Conservation (phyloP, 2,797 vertebrate genomes). For the Anniella stebbinsi region DNA sequence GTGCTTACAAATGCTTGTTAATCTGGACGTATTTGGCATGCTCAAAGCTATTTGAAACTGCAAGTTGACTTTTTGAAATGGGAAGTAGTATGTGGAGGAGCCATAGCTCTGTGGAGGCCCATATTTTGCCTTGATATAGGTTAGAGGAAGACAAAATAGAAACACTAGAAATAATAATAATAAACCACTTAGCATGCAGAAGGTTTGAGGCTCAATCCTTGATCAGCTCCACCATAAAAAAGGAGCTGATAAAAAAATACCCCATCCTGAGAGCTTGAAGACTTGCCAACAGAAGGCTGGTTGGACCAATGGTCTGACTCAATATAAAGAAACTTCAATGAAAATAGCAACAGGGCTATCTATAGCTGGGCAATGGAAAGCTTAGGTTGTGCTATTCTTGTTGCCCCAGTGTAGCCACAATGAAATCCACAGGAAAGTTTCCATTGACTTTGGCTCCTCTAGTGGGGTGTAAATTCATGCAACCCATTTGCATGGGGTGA, state of each 20-base stretch:
- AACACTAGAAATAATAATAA: not conserved
- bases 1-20: not conserved
- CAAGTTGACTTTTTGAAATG: not conserved
- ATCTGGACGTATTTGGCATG: not conserved
- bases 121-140: not conserved
- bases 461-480: not conserved
- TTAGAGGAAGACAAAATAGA: not conserved
- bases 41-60: not conserved
- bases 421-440: not conserved
- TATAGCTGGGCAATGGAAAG: not conserved
- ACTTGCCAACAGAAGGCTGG: not conserved
- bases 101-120: not conserved
- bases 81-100: not conserved
- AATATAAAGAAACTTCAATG: not conserved
- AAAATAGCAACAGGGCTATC: not conserved
- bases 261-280: not conserved
- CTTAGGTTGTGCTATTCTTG: not conserved
- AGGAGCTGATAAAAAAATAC: not conserved
- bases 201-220: not conserved
- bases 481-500: not conserved
- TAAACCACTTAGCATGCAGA: not conserved
- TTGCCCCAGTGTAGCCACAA: not conserved
- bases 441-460: not conserved
- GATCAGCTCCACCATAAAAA: not conserved
- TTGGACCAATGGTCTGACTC: not conserved